Percentiles rank a stretch among this genome's conserved stretches.
Evolutionary conservation across 2,113 vertebrate species (phyloP).

Genomic region (Eulacestoma nigropectus): DNA sequence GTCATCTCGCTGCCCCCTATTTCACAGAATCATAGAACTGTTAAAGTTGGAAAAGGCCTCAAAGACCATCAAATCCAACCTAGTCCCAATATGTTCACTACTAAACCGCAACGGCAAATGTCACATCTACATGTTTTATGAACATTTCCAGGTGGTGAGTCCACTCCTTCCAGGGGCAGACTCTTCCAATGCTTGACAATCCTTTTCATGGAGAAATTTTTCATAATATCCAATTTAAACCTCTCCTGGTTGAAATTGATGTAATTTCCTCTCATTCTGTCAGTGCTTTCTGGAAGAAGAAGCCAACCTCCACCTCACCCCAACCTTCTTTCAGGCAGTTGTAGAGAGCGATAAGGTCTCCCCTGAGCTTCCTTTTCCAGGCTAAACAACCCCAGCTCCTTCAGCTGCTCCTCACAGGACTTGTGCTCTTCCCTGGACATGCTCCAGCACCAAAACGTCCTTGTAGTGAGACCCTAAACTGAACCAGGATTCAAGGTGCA

Average conservation of each 20-base stretch:
- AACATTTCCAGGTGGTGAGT: not conserved
- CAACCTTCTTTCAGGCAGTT: not conserved
- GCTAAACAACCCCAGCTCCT: not conserved
- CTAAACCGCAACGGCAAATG: not conserved
- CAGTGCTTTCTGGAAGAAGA: not conserved
- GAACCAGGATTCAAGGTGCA: not conserved
- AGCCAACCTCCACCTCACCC: not conserved
- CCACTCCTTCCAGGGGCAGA: not conserved
- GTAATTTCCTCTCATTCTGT: not conserved
- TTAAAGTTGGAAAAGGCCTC: not conserved
- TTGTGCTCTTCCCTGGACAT: not conserved
- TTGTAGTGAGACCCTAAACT: not conserved
- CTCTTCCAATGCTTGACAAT: not conserved
- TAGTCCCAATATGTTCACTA: not conserved
- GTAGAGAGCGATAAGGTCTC: not conserved
- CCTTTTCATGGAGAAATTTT: not conserved
- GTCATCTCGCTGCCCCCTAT: not conserved
- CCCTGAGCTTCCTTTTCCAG: not conserved
- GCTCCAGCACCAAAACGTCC: not conserved
- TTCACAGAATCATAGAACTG: not conserved
- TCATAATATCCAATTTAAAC: not conserved
- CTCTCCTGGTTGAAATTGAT: not conserved
- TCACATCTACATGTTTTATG: not conserved
- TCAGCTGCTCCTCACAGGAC: not conserved
- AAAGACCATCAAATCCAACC: not conserved